Base-by-base conservation (phyloP, 2,888 invertebrate species). In the Choreutis nemorana region DNA sequence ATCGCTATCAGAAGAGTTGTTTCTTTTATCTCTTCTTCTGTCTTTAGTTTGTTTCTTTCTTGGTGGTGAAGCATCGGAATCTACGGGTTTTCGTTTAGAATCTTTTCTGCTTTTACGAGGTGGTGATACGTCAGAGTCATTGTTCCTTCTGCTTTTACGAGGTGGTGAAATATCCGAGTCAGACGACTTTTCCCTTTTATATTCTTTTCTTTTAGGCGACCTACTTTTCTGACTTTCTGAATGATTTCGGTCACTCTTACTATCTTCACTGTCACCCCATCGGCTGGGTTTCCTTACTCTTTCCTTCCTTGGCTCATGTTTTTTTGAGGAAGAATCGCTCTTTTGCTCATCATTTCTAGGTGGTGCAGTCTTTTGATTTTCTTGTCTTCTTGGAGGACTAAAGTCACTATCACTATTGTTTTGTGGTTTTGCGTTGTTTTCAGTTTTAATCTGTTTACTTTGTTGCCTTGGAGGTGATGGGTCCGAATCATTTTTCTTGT, bases 401-500 rank as follows among this genome's bases (percentile, higher is more conserved):
- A 57, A 41, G 40, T 80, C 72, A 48, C 62, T 67, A 21, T 68
- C 70, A 36, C 59, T 61, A 8, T 35, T 33, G 28, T 41, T 40
- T 21, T 35, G 35, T 8, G 28, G 22, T 8, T 32, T 37, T 9
- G 23, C 11, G 15, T 24, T 23, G 33, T 26, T 25, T 4, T 28
- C 18, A 23, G 32, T 15, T 3, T 29, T 24, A n/a, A 31, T 34
- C 26, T 39, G 30, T 29, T 35, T 39, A 14, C 20, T 5, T 16
- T 28, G 22, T 45, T 42, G 53, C 24, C 43, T 43, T 3, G 48
- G 50, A 8, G 49, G 48, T 12, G 57, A 57, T 12, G 29, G 22
- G 35, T 65, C 61, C 0, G 65, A 63, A 31, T 63, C 60, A 27
- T 63, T 51, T 20, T 62, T 56, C 22, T 55, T 43, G 6, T 78